A percentile compares a stretch with the other conserved stretches of the same genome.
phyloP scores from a whole-genome alignment of 2,113 vertebrate genomes.

The Trichomycterus rosablanca region DNA sequence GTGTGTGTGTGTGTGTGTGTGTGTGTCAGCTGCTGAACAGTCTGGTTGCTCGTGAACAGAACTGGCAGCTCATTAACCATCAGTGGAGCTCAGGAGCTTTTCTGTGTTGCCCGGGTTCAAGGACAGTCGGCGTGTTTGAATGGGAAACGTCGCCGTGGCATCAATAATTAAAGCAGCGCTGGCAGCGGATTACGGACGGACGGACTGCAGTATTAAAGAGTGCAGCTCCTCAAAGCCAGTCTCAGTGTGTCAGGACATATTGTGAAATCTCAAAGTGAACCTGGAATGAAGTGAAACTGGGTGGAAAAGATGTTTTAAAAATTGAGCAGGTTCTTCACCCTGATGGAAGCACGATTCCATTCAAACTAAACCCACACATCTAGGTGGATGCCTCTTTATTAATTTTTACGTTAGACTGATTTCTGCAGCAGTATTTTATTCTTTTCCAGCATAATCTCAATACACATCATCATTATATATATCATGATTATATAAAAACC shows the following conservation, averaged over 20 bases:
- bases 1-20: background rate
- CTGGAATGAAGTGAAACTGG: background rate
- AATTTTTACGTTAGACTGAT: no score
- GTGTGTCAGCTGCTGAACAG: conserved; percentile 6
- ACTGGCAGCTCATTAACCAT: conserved; percentile 37
- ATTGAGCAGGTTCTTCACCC: background rate
- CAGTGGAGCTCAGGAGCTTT: conserved; percentile 8
- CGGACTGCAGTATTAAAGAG: conserved; percentile 24
- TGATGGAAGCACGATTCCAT: no score
- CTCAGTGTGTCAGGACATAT: conserved; percentile 9
- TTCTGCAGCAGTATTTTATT: no score
- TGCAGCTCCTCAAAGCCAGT: conserved; percentile 14
- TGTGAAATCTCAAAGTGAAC: conserved; percentile 16
- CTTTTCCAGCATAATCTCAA: no score
- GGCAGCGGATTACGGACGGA: conserved; percentile 18
- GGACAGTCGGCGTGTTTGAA: conserved; percentile 16
- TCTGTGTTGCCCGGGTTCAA: conserved; percentile 14
- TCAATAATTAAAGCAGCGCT: conserved; percentile 21
- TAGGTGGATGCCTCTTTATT: no score
- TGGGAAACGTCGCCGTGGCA: conserved; percentile 9
- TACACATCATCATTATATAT: no score
- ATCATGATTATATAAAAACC: no score
- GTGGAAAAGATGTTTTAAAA: background rate
- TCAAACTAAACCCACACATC: no score
- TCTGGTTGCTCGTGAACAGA: conserved; percentile 19